Base-by-base conservation (phyloP, 2,797 vertebrate species). In the Merluccius polli region DNA sequence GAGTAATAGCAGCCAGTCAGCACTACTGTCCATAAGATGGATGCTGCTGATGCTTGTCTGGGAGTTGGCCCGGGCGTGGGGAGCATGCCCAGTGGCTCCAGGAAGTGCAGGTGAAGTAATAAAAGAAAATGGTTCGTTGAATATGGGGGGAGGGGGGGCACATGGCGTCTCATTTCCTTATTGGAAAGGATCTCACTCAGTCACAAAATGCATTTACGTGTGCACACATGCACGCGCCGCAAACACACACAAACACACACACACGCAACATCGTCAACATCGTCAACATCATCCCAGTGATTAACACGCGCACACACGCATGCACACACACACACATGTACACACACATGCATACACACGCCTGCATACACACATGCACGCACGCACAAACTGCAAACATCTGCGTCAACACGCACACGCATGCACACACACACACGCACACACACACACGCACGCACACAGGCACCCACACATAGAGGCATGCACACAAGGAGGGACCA, bases 1-100 rank as follows among this genome's bases (percentile, higher is more conserved):
- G 88, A 91, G 88, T 93, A 91, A 90, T 90, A 92, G 89, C 87
- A 92, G 89, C 87, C 88, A 92, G 86, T 91, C 91, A 93, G 91
- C 89, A 91, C 86, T 92, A 88, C 89, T 92, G 92, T 92, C 91
- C 73, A 87, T 83, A 91, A 91, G 92, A 93, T 79, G 89, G 92
- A 93, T 93, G 87, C 87, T 87, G 82, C 88, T 33, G 81, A 87
- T 89, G 88, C 86, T 89, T 87, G 87, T 91, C 86, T 83, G 85
- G 81, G 85, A 84, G 86, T 68, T 78, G 81, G 79, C 88, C 86
- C 82, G 79, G 85, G n/a, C 59, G 59, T 27, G 59, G 81, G 89
- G 84, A 86, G 87, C 81, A 63, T 85, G 83, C 84, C 80, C 87
- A 82, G 78, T 81, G 85, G 83, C 86, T 90, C 83, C 81, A 85